Base-by-base conservation (phyloP, 2,888 invertebrate genomes). In the Coleophora deauratella region DNA sequence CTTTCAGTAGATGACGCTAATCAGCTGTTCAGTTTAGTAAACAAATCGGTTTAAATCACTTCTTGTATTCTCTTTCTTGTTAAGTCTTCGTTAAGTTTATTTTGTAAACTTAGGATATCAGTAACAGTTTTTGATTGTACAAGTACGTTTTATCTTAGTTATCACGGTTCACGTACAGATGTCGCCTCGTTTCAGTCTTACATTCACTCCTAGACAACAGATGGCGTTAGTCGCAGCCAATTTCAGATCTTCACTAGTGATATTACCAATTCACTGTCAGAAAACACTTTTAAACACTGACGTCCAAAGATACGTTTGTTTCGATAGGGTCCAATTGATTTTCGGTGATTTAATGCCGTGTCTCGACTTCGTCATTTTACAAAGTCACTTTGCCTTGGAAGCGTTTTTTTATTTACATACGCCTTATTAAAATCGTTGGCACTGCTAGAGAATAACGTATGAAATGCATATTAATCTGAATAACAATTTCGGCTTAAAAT, bases 231-330 rank as follows among this genome's bases (percentile, higher is more conserved):
- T 44, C 14, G 27, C 28, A 14, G 39, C 9, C 41, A 42, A 34
- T 13, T n/a, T 6, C 32, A 42, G 27, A 30, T 27, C 12, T 36
- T 36, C 9, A 7, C 12, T 36, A 12, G 27, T 11, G 4, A 36
- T 11, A 12, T n/a, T 9, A 21, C 10, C 30, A 21, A 40, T 30
- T 49, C 50, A 50, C 53, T 63, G 70, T 73, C 72, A 73, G 55
- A 72, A 70, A 55, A 66, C 55, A 47, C 56, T 54, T 39, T 59
- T 59, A 45, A 58, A 55, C 51, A 63, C 66, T 41, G 66, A 59
- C 47, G 66, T 74, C 70, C 69, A 69, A 45, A 64, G 54, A 40
- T 67, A 64, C 1, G 60, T 57, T 44, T 66, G 60, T 46, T 62
- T 61, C 9, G 59, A 52, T 30, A 62, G 47, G 35, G 55, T 55